Percentiles rank a stretch among this genome's conserved stretches.
Evolutionary conservation across 2,797 vertebrate genomes (phyloP).

Genomic region (Platyrinchus mystaceus): DNA sequence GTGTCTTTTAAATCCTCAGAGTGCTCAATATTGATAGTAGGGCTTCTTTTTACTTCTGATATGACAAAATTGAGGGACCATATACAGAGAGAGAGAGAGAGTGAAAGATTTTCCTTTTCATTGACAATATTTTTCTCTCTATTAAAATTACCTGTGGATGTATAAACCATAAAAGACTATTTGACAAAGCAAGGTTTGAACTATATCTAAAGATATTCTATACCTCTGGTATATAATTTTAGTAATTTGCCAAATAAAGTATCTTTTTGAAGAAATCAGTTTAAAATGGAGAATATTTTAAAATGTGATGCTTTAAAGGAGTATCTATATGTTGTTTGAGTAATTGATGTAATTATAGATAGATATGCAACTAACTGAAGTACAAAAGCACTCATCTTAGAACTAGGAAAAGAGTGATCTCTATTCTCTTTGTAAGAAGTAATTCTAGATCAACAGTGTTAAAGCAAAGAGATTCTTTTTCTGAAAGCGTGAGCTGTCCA

Average conservation of each 20-base stretch:
- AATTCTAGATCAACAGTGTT: background rate
- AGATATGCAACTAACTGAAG: background rate
- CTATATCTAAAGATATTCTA: background rate
- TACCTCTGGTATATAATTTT: background rate
- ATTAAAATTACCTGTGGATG: constrained; percentile 23
- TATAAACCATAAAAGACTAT: background rate
- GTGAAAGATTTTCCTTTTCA: constrained; percentile 38
- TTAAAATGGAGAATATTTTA: background rate
- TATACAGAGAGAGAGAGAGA: background rate
- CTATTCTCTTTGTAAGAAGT: background rate
- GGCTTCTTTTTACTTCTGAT: constrained; percentile 32
- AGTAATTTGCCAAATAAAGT: background rate
- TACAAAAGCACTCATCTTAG: background rate
- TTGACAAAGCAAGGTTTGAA: background rate
- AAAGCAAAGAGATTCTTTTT: background rate
- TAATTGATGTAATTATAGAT: background rate
- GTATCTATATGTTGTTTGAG: background rate
- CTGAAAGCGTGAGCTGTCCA: background rate
- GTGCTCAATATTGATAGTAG: background rate
- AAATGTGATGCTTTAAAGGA: background rate
- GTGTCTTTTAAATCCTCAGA: background rate
- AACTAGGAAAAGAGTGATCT: background rate
- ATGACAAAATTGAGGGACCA: background rate
- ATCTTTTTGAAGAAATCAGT: constrained; percentile 8
- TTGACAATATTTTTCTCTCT: constrained; percentile 2